Evolutionary conservation across 2,797 vertebrate species (phyloP).

Genomic region (Cottoperca gobio): DNA sequence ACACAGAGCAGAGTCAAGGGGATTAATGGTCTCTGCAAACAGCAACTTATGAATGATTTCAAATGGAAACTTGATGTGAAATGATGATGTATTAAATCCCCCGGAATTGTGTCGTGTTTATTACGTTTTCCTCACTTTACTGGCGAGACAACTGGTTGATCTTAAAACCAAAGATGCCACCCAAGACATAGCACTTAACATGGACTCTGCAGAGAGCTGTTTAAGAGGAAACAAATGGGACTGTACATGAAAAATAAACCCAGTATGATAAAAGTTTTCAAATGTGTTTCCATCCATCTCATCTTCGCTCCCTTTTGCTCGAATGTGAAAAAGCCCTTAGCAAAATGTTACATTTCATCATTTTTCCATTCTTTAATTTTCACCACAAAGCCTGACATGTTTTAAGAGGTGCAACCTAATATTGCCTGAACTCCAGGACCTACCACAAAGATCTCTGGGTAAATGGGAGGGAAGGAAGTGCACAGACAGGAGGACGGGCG

Average conservation of each 20-base stretch:
- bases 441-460: slow-evolving; percentile 92
- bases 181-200: slow-evolving; percentile 47
- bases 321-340: slow-evolving; percentile 72
- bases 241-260: slow-evolving; percentile 69
- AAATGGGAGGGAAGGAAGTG: slow-evolving; percentile 93
- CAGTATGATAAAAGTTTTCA: slow-evolving; percentile 67
- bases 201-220: slow-evolving; percentile 23
- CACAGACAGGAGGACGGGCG: slow-evolving; percentile 94
- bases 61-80: slow-evolving; percentile 51
- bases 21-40: slow-evolving; percentile 41
- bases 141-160: slow-evolving; percentile 40
- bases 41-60: slow-evolving; percentile 43
- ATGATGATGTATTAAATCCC: slow-evolving; percentile 45
- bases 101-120: slow-evolving; percentile 32
- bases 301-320: slow-evolving; percentile 62
- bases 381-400: slow-evolving; percentile 87
- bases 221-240: slow-evolving; percentile 29
- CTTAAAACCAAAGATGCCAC: slow-evolving; percentile 55
- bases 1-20: slow-evolving; percentile 33
- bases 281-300: slow-evolving; percentile 74
- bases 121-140: slow-evolving; percentile 43
- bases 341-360: slow-evolving; percentile 84
- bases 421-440: slow-evolving; percentile 88
- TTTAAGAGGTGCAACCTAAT: slow-evolving; percentile 90
- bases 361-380: slow-evolving; percentile 90